phyloP scores from a whole-genome alignment of 2,797 vertebrate species.

The Alexandromys oeconomus region DNA sequence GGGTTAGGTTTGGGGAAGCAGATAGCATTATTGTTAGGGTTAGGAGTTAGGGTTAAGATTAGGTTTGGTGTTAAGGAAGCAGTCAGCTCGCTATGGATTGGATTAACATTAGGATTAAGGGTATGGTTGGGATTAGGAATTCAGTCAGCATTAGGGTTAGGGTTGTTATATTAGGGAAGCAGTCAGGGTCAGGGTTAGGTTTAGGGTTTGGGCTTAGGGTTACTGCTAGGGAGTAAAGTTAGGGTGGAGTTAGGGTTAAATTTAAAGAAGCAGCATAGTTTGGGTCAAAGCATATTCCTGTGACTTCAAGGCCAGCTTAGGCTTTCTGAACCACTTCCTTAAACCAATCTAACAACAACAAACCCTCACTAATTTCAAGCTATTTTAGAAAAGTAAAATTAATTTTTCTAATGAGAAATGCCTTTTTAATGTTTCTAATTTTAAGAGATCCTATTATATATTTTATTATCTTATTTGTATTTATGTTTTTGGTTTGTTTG shows the following conservation, averaged over 20 bases:
- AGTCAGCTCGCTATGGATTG: background rate
- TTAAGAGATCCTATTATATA: background rate
- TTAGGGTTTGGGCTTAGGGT: background rate
- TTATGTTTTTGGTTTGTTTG: background rate
- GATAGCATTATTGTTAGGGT: background rate
- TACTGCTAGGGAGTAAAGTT: background rate
- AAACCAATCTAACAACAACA: background rate
- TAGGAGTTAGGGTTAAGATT: background rate
- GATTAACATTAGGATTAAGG: background rate
- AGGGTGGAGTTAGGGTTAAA: background rate
- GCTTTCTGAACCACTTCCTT: background rate
- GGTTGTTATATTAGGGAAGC: background rate
- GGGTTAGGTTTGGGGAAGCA: background rate
- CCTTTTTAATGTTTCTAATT: conserved; percentile 2
- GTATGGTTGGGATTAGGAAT: background rate
- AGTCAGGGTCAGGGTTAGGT: background rate
- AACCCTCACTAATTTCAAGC: background rate
- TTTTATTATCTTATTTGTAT: background rate
- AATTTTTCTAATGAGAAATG: background rate
- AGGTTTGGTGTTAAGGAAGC: background rate
- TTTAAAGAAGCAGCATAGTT: background rate
- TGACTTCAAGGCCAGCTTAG: background rate
- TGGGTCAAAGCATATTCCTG: background rate
- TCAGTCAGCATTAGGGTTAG: background rate
- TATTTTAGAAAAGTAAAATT: background rate